Percentiles rank a stretch among this genome's conserved stretches.
Conservation (phyloP, 2,797 vertebrate species). For the Acipenser ruthenus region DNA sequence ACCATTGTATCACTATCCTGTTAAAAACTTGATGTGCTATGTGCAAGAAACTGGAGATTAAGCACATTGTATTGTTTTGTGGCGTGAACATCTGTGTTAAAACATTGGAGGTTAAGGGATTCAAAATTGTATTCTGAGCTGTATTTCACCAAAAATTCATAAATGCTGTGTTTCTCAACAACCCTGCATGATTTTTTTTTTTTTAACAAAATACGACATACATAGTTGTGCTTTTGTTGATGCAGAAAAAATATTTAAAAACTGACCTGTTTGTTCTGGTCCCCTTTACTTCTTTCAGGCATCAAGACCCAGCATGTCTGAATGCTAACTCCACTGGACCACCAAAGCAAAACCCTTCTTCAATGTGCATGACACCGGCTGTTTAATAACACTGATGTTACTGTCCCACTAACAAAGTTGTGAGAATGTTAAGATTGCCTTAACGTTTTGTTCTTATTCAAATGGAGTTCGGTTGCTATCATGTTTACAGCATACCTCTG, state of each 20-base stretch:
- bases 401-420: constrained; percentile 32
- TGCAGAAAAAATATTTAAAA: constrained; percentile 13
- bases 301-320: constrained; percentile 27
- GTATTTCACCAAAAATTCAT: no score
- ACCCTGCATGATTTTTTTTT: constrained; percentile 30
- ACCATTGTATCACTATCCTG: no score
- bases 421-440: constrained; percentile 14
- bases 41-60: no score
- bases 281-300: constrained; percentile 48
- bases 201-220: constrained; percentile 15
- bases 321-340: constrained; percentile 29
- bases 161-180: constrained; percentile 9
- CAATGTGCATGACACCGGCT: constrained; percentile 19
- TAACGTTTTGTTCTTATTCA: constrained; percentile 26
- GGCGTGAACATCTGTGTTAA: no score
- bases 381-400: constrained; percentile 24
- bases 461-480: constrained; percentile 58
- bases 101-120: no score
- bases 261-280: constrained; percentile 46
- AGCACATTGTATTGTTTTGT: no score
- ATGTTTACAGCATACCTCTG: constrained; percentile 95
- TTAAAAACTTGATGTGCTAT: no score
- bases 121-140: no score
- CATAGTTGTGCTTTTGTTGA: no score
- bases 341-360: constrained; percentile 24